A percentile compares a stretch with the other conserved stretches of the same genome.
These are phyloP conservation scores for Heliconius sara DNA, from an alignment of 2,888 invertebrate species.

Conservation along the genomic window DNA sequence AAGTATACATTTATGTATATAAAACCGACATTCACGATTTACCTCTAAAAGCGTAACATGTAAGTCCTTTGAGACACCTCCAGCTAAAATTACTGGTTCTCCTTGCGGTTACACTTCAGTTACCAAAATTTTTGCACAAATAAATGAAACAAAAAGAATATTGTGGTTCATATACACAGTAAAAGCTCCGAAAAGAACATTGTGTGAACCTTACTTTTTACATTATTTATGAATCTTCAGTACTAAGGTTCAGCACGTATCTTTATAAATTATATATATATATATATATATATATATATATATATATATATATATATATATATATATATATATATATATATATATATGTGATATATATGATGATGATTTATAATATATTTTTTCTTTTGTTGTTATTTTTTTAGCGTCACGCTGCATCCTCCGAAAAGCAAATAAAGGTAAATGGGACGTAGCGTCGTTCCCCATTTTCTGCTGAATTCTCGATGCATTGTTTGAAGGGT, in stretches of 20 bases:
- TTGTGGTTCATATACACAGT: background rate
- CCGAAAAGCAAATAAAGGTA: too few relatives aligned
- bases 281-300: too few relatives aligned
- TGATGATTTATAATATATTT: too few relatives aligned
- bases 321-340: too few relatives aligned
- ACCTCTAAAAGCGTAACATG: conserved; percentile 34
- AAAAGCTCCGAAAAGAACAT: background rate
- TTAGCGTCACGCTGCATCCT: too few relatives aligned
- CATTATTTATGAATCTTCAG: background rate
- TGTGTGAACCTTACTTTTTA: background rate
- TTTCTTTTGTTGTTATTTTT: too few relatives aligned
- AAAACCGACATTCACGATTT: conserved; percentile 24
- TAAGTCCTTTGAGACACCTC: conserved; percentile 43
- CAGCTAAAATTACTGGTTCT: conserved; percentile 44
- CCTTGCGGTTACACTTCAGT: conserved; percentile 42
- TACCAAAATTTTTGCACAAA: conserved; percentile 37
- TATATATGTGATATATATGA: too few relatives aligned
- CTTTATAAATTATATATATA: background rate
- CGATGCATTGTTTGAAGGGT: too few relatives aligned
- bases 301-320: too few relatives aligned
- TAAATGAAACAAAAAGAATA: conserved; percentile 19
- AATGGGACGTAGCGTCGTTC: too few relatives aligned
- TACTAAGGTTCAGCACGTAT: background rate
- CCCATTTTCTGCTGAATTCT: too few relatives aligned
- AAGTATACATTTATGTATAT: conserved; percentile 20